Percentiles rank a stretch among this genome's conserved stretches.
These are phyloP conservation scores for Aphelenchoides avenae DNA, from an alignment of 1,140 invertebrate species.

Conservation along the genomic window DNA sequence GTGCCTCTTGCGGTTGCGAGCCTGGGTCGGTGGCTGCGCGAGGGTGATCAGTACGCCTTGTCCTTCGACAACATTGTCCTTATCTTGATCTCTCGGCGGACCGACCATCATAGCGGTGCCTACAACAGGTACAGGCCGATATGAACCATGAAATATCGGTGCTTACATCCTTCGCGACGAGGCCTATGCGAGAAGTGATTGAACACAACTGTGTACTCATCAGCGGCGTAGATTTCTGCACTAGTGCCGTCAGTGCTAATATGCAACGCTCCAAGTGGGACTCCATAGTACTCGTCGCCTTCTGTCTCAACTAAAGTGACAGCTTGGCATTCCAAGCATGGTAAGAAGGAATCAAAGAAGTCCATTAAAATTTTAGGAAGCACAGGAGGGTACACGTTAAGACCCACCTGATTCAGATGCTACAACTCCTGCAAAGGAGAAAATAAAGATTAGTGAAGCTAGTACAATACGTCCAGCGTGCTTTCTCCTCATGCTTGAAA, in stretches of 20 bases:
- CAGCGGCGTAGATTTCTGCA: constrained; percentile 53
- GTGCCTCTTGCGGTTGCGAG: constrained; percentile 5
- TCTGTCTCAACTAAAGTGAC: too few species aligned
- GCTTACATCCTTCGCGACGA: constrained; percentile 15
- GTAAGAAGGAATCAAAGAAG: too few species aligned
- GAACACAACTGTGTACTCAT: constrained; percentile 51
- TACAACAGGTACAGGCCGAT: constrained; percentile 15
- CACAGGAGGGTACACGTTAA: too few species aligned
- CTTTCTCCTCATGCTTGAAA: too few species aligned
- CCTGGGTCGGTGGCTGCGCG: constrained; percentile 36
- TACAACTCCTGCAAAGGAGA: too few species aligned
- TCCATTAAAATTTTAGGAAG: too few species aligned
- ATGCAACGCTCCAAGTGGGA: constrained; percentile 44
- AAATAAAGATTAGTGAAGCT: too few species aligned
- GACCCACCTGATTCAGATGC: too few species aligned
- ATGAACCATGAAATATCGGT: background rate
- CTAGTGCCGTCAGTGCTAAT: constrained; percentile 46
- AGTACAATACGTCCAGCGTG: too few species aligned
- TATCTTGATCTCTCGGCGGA: constrained; percentile 39
- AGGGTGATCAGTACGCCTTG: constrained; percentile 45
- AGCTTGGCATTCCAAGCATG: too few species aligned
- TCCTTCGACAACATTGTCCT: constrained; percentile 29
- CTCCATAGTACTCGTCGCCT: constrained; percentile 39
- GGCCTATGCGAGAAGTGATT: constrained; percentile 53
- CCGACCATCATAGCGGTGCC: constrained; percentile 54